Evolutionary conservation across 2,113 vertebrate genomes (phyloP), one percentile per base, ranked within the genome.

Genomic region (Pteruthius melanotis): DNA sequence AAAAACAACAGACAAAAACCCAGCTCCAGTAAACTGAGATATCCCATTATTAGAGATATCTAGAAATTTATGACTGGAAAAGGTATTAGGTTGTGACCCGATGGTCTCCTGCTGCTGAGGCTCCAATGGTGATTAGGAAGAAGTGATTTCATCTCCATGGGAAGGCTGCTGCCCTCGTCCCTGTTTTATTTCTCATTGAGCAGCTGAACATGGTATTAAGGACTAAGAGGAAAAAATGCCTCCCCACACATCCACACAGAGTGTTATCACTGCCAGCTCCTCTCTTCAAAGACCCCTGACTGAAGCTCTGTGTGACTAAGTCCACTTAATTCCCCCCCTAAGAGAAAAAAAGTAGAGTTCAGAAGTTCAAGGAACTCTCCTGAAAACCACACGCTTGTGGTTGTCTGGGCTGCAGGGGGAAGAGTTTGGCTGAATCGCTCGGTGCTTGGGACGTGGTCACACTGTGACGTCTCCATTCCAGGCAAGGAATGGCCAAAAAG

Each of bases 21-120:
- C 74, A 79, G 90, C 87, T 98, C 95, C 96, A 96, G 95, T 95
- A 98, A 98, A 83, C 82, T 91, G 93, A 98, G 95, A 88, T 97
- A 93, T 52, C 84, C 81, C 87, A 83, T 97, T 98, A 94, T 95
- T 97, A 96, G 95, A 97, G 96, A 96, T 92, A 97, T n/a, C 60
- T 74, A 50, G 68, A 92, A 86, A 90, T 90, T 75, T 90, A 97
- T 98, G 97, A 97, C 93, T 98, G 97, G 95, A 96, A 97, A 95
- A 96, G 85, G 81, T 95, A 94, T 94, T 97, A 83, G 79, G 63
- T 93, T 86, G 54, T 87, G 77, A 97, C 93, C 97, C 47, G 61
- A 91, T 78, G 76, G 53, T 83, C 68, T 97, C 85, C 85, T 94
- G 77, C 89, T 94, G 90, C 92, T 89, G 70, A 86, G 49, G 91